Percentiles rank a stretch among this genome's conserved stretches.
Conservation (phyloP, 64 coral and sea anemone genomes). For the Catalaphyllia jardinei region DNA sequence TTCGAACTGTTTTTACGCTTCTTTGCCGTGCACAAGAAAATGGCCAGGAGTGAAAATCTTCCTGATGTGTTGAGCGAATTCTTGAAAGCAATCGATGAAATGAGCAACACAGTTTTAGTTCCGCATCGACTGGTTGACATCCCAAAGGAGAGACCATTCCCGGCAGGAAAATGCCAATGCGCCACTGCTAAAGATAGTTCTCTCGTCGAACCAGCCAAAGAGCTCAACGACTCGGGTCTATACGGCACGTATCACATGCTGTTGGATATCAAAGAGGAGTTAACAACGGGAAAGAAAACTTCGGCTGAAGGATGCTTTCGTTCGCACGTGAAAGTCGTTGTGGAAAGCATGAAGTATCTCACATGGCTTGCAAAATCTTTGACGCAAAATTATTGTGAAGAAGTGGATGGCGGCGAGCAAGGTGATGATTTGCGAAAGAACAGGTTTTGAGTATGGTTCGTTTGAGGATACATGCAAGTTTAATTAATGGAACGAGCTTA, state of each 20-base stretch:
- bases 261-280: conserved; percentile 36
- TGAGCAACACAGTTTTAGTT: conserved; percentile 31
- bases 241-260: conserved; percentile 49
- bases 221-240: neutral
- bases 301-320: conserved; percentile 31
- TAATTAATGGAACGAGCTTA: neutral
- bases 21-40: neutral
- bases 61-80: conserved; percentile 13
- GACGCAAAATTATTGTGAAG: conserved; percentile 29
- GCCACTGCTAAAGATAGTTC: neutral
- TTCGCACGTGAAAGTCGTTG: conserved; percentile 10
- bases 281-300: conserved; percentile 6
- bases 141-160: conserved; percentile 1
- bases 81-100: conserved; percentile 26
- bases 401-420: conserved; percentile 6
- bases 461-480: conserved; percentile 12
- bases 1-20: too few relatives aligned
- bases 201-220: conserved; percentile 8
- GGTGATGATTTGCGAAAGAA: neutral
- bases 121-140: conserved; percentile 27
- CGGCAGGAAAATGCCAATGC: conserved; percentile 17
- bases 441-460: conserved; percentile 1
- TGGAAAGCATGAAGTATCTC: conserved; percentile 27
- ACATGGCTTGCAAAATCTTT: conserved; percentile 34
- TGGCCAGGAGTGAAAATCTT: neutral